Base-by-base conservation (phyloP, 1,140 invertebrate species). In the Octopus bimaculoides region DNA sequence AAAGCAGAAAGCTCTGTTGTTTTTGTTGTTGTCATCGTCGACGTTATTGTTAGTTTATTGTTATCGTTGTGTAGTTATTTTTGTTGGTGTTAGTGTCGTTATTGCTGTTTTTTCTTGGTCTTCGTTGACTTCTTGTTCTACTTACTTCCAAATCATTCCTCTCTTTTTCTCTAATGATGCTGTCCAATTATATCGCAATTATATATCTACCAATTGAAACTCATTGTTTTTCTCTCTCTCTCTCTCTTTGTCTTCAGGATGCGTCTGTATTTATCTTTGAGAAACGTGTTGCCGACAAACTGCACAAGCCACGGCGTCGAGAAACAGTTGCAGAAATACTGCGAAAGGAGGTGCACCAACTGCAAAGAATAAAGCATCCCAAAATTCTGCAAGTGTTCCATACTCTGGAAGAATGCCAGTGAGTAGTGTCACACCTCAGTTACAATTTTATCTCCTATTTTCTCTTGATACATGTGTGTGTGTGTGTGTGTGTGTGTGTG, bases 181-280 rank as follows among this genome's bases (percentile, higher is more conserved):
- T 41, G 2, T 41, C 26, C 26, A 41, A 41, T 41, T 41, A 41
- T 69, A 14, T 69, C n/a, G 1, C 66, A 69, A 14, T 12, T 69
- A 69, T 69, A 69, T 69, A 69, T 69, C n/a, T 69, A 69, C n/a
- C n/a, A 12, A 69, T 69, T 41, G 26, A 41, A 41, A 41, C 26
- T 41, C 26, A 41, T 26, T n/a, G 41, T 41, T 75, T 41, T 75
- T 41, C 41, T 75, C 41, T 80, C 41, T 9, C 10, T 52, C 53
- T 74, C 52, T 52, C 53, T 84, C 54, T 8, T 78, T 80, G 61
- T 8, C 26, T 69, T 79, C 92, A 99, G 97, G 96, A 97, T 90
- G 96, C 95, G 76, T 98, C 97, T 0, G 94, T 98, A 80, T 98
- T 98, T 91, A 92, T 98, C 54, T 98, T 98, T 89, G 97, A 99